Percentiles rank a stretch among this genome's conserved stretches.
Evolutionary conservation across 2,888 invertebrate genomes (phyloP).

Genomic region (Hemicrepidius hirtus): DNA sequence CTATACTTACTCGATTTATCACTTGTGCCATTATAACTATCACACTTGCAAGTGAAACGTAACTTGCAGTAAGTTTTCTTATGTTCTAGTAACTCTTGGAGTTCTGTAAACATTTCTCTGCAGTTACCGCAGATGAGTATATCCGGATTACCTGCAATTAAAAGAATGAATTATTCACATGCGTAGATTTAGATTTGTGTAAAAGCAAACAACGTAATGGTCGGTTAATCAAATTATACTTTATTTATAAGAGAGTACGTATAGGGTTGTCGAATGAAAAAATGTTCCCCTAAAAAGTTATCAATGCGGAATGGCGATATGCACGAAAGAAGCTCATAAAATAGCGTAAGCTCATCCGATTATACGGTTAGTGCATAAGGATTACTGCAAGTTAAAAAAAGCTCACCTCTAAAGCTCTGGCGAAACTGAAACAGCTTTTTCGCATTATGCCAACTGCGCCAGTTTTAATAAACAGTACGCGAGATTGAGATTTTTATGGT

Average conservation of each 20-base stretch:
- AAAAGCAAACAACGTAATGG: no score
- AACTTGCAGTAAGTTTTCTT: slow-evolving; percentile 83
- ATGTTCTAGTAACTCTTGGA: slow-evolving; percentile 83
- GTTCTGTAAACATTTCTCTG: slow-evolving; percentile 82
- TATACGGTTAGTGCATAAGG: slow-evolving; percentile 54
- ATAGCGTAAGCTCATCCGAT: slow-evolving; percentile 53
- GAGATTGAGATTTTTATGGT: slow-evolving; percentile 39
- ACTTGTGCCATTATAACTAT: slow-evolving; percentile 71
- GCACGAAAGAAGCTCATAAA: slow-evolving; percentile 46
- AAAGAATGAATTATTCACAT: slow-evolving; percentile 35
- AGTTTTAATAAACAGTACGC: slow-evolving; percentile 47
- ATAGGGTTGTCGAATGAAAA: slow-evolving; percentile 6
- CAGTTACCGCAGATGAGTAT: slow-evolving; percentile 86
- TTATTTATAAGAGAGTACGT: background rate
- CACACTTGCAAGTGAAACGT: slow-evolving; percentile 82
- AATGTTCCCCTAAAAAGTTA: slow-evolving; percentile 26
- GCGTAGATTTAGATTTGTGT: no score
- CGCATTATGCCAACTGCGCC: slow-evolving; percentile 45
- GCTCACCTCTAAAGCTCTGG: slow-evolving; percentile 48
- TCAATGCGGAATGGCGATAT: slow-evolving; percentile 49
- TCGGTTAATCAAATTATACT: slow-evolving; percentile 5
- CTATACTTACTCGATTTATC: slow-evolving; percentile 73
- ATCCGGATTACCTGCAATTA: slow-evolving; percentile 79
- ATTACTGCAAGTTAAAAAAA: slow-evolving; percentile 52
- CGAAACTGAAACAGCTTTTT: slow-evolving; percentile 49